A percentile compares a stretch with the other conserved stretches of the same genome.
Evolutionary conservation across 2,888 invertebrate genomes (phyloP).

Genomic region (Lasius fuliginosus): DNA sequence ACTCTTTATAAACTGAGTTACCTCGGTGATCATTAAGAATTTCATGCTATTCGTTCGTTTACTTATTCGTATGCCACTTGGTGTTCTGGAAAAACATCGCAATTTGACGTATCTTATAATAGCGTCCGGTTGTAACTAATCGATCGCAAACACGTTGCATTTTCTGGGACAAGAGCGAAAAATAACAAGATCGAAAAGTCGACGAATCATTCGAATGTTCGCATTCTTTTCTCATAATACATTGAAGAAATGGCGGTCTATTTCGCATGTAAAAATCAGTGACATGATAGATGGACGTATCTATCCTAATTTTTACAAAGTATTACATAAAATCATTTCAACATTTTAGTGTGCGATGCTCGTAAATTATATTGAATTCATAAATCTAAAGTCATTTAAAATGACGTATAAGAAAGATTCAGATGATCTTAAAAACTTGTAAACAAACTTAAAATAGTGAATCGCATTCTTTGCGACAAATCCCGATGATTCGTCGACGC

Average conservation of each 20-base stretch:
- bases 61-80: background rate
- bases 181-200: constrained; percentile 10
- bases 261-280: constrained; percentile 2
- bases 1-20: background rate
- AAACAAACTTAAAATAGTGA: background rate
- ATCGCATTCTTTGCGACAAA: background rate
- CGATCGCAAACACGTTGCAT: background rate
- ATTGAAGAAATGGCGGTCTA: background rate
- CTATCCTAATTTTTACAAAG: constrained; percentile 16
- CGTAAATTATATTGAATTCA: background rate
- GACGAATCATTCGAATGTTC: background rate
- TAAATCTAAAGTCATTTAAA: background rate
- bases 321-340: background rate
- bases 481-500: constrained; percentile 1
- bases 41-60: background rate
- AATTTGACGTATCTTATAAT: constrained; percentile 23
- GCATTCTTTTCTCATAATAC: constrained; percentile 11
- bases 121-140: background rate
- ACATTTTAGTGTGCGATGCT: background rate
- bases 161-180: constrained; percentile 31
- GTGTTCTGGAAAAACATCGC: background rate
- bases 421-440: background rate
- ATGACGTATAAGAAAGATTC: background rate
- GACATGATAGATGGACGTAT: background rate
- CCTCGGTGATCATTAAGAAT: constrained; percentile 8